phyloP scores from a whole-genome alignment of 2,888 invertebrate species.

The Seladonia tumulorum region DNA sequence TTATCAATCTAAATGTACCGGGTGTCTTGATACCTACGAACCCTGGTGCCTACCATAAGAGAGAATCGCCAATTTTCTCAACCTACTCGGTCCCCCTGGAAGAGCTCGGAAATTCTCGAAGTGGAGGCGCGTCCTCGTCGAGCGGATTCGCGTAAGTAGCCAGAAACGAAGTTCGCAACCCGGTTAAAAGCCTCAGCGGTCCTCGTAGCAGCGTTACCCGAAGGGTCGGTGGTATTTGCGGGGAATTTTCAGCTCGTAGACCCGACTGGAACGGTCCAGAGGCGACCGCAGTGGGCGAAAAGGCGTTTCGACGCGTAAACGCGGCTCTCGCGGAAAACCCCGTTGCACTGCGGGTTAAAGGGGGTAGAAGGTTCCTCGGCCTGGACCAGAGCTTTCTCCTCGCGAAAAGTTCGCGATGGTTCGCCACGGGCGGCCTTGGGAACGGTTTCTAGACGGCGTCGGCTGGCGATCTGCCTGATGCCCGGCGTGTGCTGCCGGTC shows the following conservation, averaged over 20 bases:
- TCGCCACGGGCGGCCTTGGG: conserved; percentile 20
- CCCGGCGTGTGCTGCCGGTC: conserved; percentile 16
- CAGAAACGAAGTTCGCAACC: not conserved
- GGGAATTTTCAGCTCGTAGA: not conserved
- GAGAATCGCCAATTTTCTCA: not conserved
- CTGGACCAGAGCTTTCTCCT: not conserved
- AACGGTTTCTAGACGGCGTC: not conserved
- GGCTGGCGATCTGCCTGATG: conserved; percentile 54
- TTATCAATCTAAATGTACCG: too few relatives aligned
- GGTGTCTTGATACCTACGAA: not conserved
- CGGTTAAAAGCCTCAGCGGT: not conserved
- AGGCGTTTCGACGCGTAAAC: conserved; percentile 16
- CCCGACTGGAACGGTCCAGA: not conserved
- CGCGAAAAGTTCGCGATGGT: conserved; percentile 23
- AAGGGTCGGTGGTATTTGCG: conserved; percentile 2
- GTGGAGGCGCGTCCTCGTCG: not conserved
- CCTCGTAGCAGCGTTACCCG: not conserved
- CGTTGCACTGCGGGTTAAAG: not conserved
- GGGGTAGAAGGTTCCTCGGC: not conserved
- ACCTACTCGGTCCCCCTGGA: not conserved
- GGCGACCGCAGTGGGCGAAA: conserved; percentile 3
- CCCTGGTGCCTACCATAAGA: too few relatives aligned
- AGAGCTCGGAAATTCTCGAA: not conserved
- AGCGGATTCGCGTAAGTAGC: not conserved
- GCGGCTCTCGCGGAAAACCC: not conserved